Conservation (phyloP, 2,888 invertebrate genomes). For the Drosophila stalkeri region DNA sequence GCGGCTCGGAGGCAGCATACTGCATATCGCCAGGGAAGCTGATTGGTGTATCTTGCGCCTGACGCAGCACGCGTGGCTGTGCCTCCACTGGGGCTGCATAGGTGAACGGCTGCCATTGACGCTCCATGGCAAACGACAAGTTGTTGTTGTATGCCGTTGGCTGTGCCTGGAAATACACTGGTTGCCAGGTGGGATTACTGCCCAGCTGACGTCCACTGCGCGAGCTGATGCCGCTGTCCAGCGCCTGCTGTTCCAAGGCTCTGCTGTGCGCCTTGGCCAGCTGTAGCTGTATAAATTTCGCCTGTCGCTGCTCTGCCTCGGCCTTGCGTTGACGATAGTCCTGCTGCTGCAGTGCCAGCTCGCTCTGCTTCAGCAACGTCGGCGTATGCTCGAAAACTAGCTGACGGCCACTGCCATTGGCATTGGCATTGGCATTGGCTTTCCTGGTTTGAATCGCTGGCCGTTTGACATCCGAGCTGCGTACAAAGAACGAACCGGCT, state of each 20-base stretch:
- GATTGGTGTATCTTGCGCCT: slow-evolving; percentile 45
- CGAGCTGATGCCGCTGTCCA: slow-evolving; percentile 26
- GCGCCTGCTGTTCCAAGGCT: slow-evolving; percentile 45
- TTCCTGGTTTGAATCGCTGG: slow-evolving; percentile 40
- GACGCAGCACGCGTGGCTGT: slow-evolving; percentile 57
- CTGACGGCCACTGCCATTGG: slow-evolving; percentile 53
- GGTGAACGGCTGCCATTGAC: slow-evolving; percentile 73
- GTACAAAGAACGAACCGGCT: slow-evolving; percentile 72
- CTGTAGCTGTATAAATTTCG: slow-evolving; percentile 73
- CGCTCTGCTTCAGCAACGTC: slow-evolving; percentile 75
- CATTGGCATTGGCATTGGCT: slow-evolving; percentile 20
- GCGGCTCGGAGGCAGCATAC: slow-evolving; percentile 57
- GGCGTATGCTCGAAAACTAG: slow-evolving; percentile 74
- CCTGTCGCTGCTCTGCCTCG: slow-evolving; percentile 71
- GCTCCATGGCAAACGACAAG: slow-evolving; percentile 57
- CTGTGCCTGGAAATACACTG: slow-evolving; percentile 43
- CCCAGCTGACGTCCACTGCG: slow-evolving; percentile 54
- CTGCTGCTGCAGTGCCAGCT: slow-evolving; percentile 64
- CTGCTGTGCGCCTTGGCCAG: slow-evolving; percentile 72
- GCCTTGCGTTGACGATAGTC: slow-evolving; percentile 69
- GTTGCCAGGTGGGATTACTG: slow-evolving; percentile 47
- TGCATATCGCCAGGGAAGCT: slow-evolving; percentile 65
- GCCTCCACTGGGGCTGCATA: slow-evolving; percentile 48
- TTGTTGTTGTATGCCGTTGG: slow-evolving; percentile 47
- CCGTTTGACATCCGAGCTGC: slow-evolving; percentile 62